Percentiles rank a stretch among this genome's conserved stretches.
phyloP scores from a whole-genome alignment of 2,888 invertebrate species.

The Zaprionus obscuricornis region DNA sequence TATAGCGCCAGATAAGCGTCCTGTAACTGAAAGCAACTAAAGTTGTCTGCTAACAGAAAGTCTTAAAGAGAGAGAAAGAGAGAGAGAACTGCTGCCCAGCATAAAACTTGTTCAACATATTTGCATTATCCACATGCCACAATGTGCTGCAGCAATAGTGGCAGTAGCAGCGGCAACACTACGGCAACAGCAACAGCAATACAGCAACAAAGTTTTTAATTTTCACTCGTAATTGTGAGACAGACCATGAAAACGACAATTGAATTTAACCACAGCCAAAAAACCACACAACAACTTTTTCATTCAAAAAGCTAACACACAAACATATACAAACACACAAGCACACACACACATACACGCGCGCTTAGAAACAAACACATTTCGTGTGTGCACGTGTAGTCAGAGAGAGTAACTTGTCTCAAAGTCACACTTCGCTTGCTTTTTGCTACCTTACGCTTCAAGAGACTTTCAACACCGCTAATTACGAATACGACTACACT shows the following conservation, averaged over 20 bases:
- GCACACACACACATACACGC: too few species aligned
- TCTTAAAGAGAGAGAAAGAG: not conserved
- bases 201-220: conserved; percentile 42
- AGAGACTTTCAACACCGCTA: too few species aligned
- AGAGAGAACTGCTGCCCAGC: not conserved
- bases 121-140: conserved; percentile 42
- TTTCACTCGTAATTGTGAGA: conserved; percentile 39
- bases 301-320: too few species aligned
- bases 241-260: conserved; percentile 41
- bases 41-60: conserved; percentile 3
- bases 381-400: too few species aligned
- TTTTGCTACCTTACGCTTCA: too few species aligned
- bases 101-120: conserved; percentile 27
- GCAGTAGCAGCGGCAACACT: too few species aligned
- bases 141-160: conserved; percentile 24
- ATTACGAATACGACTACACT: too few species aligned
- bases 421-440: too few species aligned
- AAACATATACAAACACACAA: too few species aligned
- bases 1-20: not conserved
- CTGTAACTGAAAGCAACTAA: conserved; percentile 1
- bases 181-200: too few species aligned
- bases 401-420: too few species aligned
- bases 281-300: conserved; percentile 10
- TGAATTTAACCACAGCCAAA: conserved; percentile 31
- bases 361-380: too few species aligned